Evolutionary conservation across 1,140 invertebrate genomes (phyloP).

Genomic region (Saccostrea glomerata): DNA sequence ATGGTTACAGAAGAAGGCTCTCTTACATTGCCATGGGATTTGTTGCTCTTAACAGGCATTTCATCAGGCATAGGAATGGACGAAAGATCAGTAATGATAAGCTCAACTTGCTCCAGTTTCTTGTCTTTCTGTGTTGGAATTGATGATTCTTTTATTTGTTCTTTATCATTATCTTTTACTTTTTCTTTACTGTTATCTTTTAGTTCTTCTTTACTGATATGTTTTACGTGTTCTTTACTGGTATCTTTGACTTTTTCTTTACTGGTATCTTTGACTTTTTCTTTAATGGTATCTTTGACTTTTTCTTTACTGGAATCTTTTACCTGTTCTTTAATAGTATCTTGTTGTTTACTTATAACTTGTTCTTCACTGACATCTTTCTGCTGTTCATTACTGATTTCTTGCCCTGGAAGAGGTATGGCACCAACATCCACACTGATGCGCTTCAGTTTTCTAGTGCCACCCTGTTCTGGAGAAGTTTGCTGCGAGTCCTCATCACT

Average conservation of each 20-base stretch:
- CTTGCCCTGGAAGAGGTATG: conserved; percentile 4
- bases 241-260: no score
- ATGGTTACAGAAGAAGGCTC: not conserved
- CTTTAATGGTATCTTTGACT: not conserved
- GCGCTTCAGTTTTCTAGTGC: not conserved
- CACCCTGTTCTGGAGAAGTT: not conserved
- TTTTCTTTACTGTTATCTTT: no score
- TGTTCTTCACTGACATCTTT: no score
- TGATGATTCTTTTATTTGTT: not conserved
- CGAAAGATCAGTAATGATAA: not conserved
- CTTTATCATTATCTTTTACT: no score
- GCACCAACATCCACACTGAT: not conserved
- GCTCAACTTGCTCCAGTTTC: not conserved
- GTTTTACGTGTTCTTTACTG: not conserved
- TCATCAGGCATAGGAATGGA: conserved; percentile 13
- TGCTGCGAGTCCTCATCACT: not conserved
- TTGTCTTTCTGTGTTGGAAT: not conserved
- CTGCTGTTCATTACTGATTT: not conserved
- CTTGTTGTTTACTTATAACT: no score
- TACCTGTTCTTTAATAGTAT: no score
- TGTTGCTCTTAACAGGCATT: not conserved
- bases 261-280: no score
- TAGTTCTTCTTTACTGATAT: not conserved
- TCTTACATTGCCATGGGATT: not conserved
- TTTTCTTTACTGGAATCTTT: not conserved